A percentile compares a stretch with the other conserved stretches of the same genome.
These are phyloP conservation scores for Sympetrum striolatum DNA, from an alignment of 2,888 invertebrate genomes.

Conservation along the genomic window DNA sequence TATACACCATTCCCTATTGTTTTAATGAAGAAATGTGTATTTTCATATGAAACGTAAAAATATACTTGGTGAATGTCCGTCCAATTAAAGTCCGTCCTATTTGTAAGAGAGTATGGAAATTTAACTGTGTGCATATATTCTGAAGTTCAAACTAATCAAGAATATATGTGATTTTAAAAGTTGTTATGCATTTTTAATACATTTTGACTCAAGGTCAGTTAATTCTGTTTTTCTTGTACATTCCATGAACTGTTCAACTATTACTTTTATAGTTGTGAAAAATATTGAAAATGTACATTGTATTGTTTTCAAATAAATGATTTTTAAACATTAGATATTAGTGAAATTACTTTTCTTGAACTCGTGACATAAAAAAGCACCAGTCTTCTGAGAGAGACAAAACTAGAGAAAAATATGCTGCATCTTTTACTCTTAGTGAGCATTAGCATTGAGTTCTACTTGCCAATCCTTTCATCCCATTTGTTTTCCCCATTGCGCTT, in stretches of 20 bases:
- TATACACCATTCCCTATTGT: too few relatives aligned
- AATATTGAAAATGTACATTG: neutral
- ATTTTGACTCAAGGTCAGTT: neutral
- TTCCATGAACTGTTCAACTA: neutral
- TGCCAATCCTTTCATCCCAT: too few relatives aligned
- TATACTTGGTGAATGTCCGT: neutral
- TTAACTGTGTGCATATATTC: neutral
- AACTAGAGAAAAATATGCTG: too few relatives aligned
- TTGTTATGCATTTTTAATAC: neutral
- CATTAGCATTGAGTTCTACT: too few relatives aligned
- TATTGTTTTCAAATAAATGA: neutral
- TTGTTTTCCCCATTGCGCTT: too few relatives aligned
- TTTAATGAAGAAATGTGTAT: too few relatives aligned
- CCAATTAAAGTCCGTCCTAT: neutral
- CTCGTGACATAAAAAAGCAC: too few relatives aligned
- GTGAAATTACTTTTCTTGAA: neutral
- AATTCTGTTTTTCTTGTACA: neutral
- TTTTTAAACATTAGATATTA: neutral
- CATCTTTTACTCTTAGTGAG: too few relatives aligned
- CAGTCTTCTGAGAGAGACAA: too few relatives aligned
- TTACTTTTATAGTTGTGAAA: neutral
- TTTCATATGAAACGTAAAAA: too few relatives aligned
- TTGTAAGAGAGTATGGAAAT: neutral
- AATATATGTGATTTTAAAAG: neutral
- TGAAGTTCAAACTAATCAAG: neutral